phyloP scores from a whole-genome alignment of 2,797 vertebrate species.

The Pygocentrus nattereri region DNA sequence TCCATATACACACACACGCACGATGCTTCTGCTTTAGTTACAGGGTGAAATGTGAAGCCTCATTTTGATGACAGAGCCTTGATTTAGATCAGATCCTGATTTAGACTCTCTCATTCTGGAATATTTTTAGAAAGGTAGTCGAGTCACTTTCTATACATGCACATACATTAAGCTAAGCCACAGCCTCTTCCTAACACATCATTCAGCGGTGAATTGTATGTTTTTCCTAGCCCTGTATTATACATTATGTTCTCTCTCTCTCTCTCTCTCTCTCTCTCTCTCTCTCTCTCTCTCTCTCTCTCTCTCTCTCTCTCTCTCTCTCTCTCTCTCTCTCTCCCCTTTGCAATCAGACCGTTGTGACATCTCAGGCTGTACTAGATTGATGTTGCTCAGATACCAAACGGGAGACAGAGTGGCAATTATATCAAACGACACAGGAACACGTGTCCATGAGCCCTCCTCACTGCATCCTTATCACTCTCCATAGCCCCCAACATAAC shows the following conservation, averaged over 20 bases:
- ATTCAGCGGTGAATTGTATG: conserved; percentile 67
- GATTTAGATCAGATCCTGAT: not conserved
- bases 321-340: conserved; percentile 62
- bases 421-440: conserved; percentile 82
- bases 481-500: conserved; percentile 79
- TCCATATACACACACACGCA: not conserved
- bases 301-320: conserved; percentile 4
- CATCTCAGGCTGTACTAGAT: conserved; percentile 79
- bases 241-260: conserved; percentile 60
- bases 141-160: not conserved
- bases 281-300: too few species aligned
- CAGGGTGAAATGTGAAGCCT: not conserved
- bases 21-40: not conserved
- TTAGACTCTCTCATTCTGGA: not conserved
- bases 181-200: conserved; percentile 66
- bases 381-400: conserved; percentile 84
- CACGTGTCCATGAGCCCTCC: conserved; percentile 79
- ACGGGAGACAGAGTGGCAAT: conserved; percentile 83
- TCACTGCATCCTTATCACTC: conserved; percentile 80
- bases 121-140: conserved; percentile 21
- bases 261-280: conserved; percentile 62
- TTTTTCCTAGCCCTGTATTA: conserved; percentile 67
- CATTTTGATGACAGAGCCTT: not conserved
- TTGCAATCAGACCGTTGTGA: conserved; percentile 77
- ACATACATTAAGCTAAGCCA: conserved; percentile 65